Percentiles rank a stretch among this genome's conserved stretches.
Evolutionary conservation across 92 coral and sea anemone genomes (phyloP).

Genomic region (Paragorgia papillata): DNA sequence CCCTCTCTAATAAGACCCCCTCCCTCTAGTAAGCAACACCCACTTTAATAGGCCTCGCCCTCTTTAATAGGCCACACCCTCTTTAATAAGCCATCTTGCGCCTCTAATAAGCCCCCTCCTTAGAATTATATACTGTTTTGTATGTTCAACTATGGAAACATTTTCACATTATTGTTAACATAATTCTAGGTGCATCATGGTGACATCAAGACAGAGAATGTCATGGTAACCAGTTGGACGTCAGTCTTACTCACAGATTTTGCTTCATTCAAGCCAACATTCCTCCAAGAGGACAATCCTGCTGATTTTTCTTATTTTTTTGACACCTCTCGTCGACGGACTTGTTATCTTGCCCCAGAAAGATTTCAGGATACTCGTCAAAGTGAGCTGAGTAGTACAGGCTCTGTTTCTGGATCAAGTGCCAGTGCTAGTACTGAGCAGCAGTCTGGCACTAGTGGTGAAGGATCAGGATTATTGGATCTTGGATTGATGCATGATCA

Average conservation of each 20-base stretch:
- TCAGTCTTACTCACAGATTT: conserved; percentile 91
- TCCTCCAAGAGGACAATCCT: conserved; percentile 96
- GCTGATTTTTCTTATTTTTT: conserved; percentile 97
- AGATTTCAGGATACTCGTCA: conserved; percentile 70
- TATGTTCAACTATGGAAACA: not conserved
- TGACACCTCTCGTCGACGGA: conserved; percentile 95
- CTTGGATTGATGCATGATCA: conserved; percentile 81
- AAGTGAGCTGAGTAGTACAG: conserved; percentile 36
- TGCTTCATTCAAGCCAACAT: conserved; percentile 86
- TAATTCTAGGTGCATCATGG: conserved; percentile 87
- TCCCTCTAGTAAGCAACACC: too few species aligned
- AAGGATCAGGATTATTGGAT: conserved; percentile 68
- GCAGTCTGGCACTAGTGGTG: not conserved
- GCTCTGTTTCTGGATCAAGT: conserved; percentile 27
- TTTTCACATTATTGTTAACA: too few species aligned
- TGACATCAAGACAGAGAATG: conserved; percentile 93
- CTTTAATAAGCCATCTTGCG: too few species aligned
- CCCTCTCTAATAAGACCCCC: too few species aligned
- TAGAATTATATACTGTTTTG: not conserved
- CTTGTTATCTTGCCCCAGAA: conserved; percentile 96
- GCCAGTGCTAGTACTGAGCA: not conserved
- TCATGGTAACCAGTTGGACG: conserved; percentile 97
- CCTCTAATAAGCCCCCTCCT: too few species aligned
- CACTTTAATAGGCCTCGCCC: too few species aligned
- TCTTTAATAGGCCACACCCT: too few species aligned